phyloP scores from a whole-genome alignment of 2,797 vertebrate species.

The Enteromius afrohamiltoni region DNA sequence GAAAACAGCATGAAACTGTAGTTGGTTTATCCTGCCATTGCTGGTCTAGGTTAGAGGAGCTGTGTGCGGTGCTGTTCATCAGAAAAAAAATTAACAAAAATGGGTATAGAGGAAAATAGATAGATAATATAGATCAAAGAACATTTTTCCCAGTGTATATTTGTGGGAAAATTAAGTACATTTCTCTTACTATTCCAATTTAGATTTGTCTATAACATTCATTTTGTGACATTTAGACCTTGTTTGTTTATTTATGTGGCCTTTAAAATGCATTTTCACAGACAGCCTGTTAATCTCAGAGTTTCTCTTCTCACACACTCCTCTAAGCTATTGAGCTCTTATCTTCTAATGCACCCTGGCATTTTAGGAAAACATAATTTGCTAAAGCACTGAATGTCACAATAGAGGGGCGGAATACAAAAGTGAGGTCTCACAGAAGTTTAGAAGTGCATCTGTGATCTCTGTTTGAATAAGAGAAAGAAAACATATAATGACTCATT shows the following conservation, averaged over 20 bases:
- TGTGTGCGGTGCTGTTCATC: neutral
- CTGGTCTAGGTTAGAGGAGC: neutral
- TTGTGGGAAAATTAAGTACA: neutral
- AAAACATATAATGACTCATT: neutral
- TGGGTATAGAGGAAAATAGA: neutral
- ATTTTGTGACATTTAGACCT: conserved; percentile 62
- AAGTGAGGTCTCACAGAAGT: neutral
- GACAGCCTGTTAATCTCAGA: conserved; percentile 54
- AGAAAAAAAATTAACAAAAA: too few species aligned
- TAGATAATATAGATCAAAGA: neutral
- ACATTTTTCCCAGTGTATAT: neutral
- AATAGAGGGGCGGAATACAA: neutral
- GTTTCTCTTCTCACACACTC: conserved; percentile 49
- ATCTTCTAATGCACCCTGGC: conserved; percentile 65
- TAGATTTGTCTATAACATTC: conserved; percentile 50
- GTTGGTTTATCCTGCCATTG: neutral
- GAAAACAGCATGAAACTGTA: neutral
- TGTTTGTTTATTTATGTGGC: conserved; percentile 61
- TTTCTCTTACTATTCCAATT: neutral
- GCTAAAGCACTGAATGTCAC: conserved; percentile 1
- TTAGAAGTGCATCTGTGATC: neutral
- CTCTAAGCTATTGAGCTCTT: conserved; percentile 55
- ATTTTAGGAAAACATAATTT: conserved; percentile 32
- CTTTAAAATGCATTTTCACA: conserved; percentile 42
- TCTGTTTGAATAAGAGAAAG: conserved; percentile 20